Percentiles rank a stretch among this genome's conserved stretches.
These are phyloP conservation scores for Bactericera cockerelli DNA, from an alignment of 1,140 invertebrate genomes.

Conservation along the genomic window DNA sequence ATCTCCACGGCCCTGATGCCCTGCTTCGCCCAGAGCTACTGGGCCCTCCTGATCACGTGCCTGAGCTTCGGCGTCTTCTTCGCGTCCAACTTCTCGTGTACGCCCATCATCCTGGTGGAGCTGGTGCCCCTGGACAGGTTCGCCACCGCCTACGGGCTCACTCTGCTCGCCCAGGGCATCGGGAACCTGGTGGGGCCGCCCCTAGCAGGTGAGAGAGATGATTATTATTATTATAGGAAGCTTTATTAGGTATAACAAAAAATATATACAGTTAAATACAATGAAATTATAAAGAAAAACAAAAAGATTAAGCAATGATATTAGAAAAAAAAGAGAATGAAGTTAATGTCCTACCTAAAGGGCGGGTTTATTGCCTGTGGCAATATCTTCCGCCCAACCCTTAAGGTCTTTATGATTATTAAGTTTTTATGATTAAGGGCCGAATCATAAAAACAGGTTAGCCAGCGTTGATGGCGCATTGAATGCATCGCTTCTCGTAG, in stretches of 20 bases:
- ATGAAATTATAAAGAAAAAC: no score
- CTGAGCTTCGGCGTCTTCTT: constrained; percentile 70
- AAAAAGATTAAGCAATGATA: no score
- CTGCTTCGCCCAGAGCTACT: constrained; percentile 38
- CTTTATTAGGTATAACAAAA: no score
- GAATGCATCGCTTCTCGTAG: no score
- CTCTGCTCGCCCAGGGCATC: constrained; percentile 73
- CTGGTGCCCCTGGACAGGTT: constrained; percentile 71
- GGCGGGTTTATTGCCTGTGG: no score
- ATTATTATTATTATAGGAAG: no score
- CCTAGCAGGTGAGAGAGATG: constrained; percentile 50
- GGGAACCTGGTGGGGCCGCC: constrained; percentile 77
- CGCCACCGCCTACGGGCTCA: constrained; percentile 74
- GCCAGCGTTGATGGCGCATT: no score
- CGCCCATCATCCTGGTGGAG: constrained; percentile 72
- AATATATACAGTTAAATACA: no score
- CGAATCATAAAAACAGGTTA: neutral
- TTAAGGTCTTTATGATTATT: neutral
- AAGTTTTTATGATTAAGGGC: neutral
- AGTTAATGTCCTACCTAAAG: no score
- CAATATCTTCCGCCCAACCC: neutral
- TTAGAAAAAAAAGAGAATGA: no score
- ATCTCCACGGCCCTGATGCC: constrained; percentile 52
- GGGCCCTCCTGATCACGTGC: constrained; percentile 40
- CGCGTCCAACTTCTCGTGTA: constrained; percentile 72